Evolutionary conservation across 1,140 invertebrate species (phyloP).

Genomic region (Anoplophora glabripennis): DNA sequence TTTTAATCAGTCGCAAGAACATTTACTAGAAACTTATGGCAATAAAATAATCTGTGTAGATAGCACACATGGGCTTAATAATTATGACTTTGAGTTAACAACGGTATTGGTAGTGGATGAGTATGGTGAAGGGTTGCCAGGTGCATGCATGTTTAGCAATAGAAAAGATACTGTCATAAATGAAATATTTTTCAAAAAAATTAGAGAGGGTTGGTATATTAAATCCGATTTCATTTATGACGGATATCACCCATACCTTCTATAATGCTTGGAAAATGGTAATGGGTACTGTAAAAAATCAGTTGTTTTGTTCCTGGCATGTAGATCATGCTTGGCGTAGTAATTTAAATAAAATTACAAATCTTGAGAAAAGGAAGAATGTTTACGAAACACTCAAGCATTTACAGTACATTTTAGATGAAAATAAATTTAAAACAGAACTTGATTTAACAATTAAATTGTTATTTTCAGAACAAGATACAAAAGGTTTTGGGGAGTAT

Average conservation of each 20-base stretch:
- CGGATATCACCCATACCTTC: constrained; percentile 19
- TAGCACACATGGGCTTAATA: constrained; percentile 30
- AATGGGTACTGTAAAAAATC: constrained; percentile 16
- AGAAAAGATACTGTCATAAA: constrained; percentile 23
- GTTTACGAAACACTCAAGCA: constrained; percentile 25
- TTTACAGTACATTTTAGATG: neutral
- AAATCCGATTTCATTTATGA: constrained; percentile 21
- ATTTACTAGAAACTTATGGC: constrained; percentile 26
- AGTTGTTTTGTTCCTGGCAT: constrained; percentile 24
- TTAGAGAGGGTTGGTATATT: constrained; percentile 20
- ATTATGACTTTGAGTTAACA: constrained; percentile 34
- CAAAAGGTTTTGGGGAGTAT: constrained; percentile 18
- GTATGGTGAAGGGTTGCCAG: constrained; percentile 24
- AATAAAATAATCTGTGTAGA: constrained; percentile 25
- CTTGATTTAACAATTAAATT: neutral
- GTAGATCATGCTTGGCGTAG: constrained; percentile 24
- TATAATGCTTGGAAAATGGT: constrained; percentile 24
- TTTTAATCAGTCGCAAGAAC: constrained; percentile 26
- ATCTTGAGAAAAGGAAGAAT: constrained; percentile 10
- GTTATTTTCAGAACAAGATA: neutral
- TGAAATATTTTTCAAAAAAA: constrained; percentile 20
- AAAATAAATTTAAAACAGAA: neutral
- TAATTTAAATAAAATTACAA: constrained; percentile 27
- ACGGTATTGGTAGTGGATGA: constrained; percentile 32
- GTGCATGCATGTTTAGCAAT: constrained; percentile 30